Evolutionary conservation across 2,888 invertebrate species (phyloP), one percentile per base, ranked within the genome.

Genomic region (Morpho deidamia): DNA sequence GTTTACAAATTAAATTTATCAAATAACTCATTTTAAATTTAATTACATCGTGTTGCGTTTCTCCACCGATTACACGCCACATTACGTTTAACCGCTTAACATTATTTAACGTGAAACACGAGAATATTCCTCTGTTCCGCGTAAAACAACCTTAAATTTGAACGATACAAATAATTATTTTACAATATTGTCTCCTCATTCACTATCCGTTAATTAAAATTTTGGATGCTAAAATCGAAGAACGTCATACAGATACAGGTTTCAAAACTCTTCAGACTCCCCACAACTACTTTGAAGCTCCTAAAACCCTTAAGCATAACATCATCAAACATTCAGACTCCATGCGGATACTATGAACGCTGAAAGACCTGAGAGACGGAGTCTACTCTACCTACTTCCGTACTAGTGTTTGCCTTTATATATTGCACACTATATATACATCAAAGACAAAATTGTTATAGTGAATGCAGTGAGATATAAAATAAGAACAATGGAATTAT

Each of bases 271-370:
- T 0, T 84, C 87, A n/a, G 88, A 88, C 53, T 87, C 88, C 0
- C 84, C n/a, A 84, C 56, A 86, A 85, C 64, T 76, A 71, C 57
- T 72, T 73, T 53, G 81, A 81, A 51, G 67, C 73, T 10, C 75
- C 77, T 7, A 87, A 83, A 59, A 65, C 70, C 43, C 67, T 71
- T 49, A 78, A 82, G 63, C 76, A 76, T 43, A 84, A 86, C 56
- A 82, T 88, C 47, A 70, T 87, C 2, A 88, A 87, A 60, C 88
- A 84, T 62, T 72, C 85, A 44, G 88, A 88, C 66, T 86, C 88
- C 8, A 89, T 89, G 87, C 78, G 89, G 67, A 78, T 88, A 68
- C 73, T 89, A 59, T 62, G 55, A 62, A 42, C 47, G 32, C 41
- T 7, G 40, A 38, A 44, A 39, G 51, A 58, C 55, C 58, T 59